Base-by-base conservation (phyloP, 2,113 vertebrate genomes). In the Aegotheles bennettii region DNA sequence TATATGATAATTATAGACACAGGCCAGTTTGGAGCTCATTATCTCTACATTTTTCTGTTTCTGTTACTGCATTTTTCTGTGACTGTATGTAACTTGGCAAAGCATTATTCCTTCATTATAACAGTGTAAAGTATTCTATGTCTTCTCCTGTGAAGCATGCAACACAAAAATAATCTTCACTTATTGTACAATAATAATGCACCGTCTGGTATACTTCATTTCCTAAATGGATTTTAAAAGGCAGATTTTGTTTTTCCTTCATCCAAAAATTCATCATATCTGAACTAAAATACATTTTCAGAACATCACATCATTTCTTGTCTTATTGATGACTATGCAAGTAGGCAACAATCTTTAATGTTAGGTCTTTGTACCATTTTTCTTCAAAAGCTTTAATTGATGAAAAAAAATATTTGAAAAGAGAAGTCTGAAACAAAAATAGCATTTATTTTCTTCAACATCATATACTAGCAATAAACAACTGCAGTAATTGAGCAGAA, bases 161-260 rank as follows among this genome's bases (percentile, higher is more conserved):
- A 75, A 77, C 51, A 95, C 24, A 91, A 48, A 93, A 94, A 91
- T 73, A 94, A 91, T 81, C 68, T 82, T 85, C 19, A 80, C 28
- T 89, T 89, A 90, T 4, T 90, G 42, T 33, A 78, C 47, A 89
- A 91, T 54, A 78, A 54, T 36, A 76, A 91, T 69, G n/a, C 26
- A 54, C 15, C 68, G 29, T 40, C 29, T 84, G n/a, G 33, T 47
- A 40, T 26, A 75, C 38, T 84, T 82, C 61, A 82, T 43, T 63
- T 71, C 65, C 42, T 70, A 89, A 94, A 70, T 28, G 14, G 33
- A 89, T 90, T 92, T 84, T 16, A 31, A 92, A 88, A 79, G 23
- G 51, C 29, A 80, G 56, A 67, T 75, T 84, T 84, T 48, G 24
- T 10, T 57, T 82, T 73, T 64, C 3, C 33, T 40, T 65, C 43